phyloP scores from a whole-genome alignment of 2,797 vertebrate species.

The Sebastes baramenuke region DNA sequence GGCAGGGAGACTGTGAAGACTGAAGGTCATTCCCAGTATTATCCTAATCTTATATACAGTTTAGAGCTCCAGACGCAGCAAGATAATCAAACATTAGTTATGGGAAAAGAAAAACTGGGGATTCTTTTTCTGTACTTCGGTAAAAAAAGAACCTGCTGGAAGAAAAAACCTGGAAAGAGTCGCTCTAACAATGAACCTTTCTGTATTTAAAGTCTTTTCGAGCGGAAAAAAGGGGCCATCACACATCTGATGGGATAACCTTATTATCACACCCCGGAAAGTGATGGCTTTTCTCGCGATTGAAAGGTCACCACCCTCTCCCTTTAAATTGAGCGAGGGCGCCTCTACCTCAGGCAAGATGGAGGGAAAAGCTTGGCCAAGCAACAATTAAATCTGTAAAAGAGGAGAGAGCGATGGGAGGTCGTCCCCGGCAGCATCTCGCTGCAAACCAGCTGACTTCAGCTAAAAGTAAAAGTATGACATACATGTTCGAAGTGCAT shows the following conservation, averaged over 20 bases:
- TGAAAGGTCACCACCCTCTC: slow-evolving; percentile 53
- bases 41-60: not conserved
- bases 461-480: slow-evolving; percentile 37
- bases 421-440: not conserved
- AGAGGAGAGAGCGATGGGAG: slow-evolving; percentile 11
- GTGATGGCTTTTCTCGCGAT: slow-evolving; percentile 47
- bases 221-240: slow-evolving; percentile 7
- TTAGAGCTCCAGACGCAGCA: not conserved
- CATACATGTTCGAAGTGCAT: not conserved
- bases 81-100: not conserved
- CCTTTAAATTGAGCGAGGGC: slow-evolving; percentile 39
- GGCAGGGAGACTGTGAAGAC: not conserved
- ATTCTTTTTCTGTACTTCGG: not conserved
- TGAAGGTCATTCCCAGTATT: not conserved
- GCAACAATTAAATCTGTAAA: slow-evolving; percentile 63
- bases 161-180: not conserved
- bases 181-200: slow-evolving; percentile 12
- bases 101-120: not conserved
- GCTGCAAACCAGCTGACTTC: slow-evolving; percentile 36
- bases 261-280: slow-evolving; percentile 52
- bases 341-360: slow-evolving; percentile 43
- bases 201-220: slow-evolving; percentile 38
- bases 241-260: slow-evolving; percentile 36
- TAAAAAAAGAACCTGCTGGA: slow-evolving; percentile 6
- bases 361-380: slow-evolving; percentile 42